These are phyloP conservation scores for Sarcophilus harrisii DNA, from an alignment of 2,797 vertebrate genomes.

Conservation along the genomic window DNA sequence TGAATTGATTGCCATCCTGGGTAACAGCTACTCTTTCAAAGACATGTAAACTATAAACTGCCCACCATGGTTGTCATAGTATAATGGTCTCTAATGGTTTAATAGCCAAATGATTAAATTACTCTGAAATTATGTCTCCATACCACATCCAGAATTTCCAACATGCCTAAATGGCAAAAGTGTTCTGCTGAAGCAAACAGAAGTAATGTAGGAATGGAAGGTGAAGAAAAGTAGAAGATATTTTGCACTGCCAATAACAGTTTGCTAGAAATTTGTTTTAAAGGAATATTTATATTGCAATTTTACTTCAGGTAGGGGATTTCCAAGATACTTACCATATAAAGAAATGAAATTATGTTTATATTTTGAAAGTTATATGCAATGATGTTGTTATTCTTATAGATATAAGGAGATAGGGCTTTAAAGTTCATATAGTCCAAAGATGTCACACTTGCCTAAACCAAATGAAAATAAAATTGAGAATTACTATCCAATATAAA, in stretches of 20 bases:
- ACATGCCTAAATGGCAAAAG: too few species aligned
- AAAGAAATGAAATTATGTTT: neutral
- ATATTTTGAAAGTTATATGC: neutral
- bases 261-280: neutral
- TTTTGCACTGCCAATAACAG: neutral
- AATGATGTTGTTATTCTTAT: neutral
- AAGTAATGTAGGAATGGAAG: neutral
- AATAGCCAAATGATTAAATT: too few species aligned
- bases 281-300: neutral
- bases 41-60: too few species aligned
- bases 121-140: too few species aligned
- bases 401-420: neutral
- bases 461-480: neutral
- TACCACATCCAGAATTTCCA: too few species aligned
- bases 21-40: too few species aligned
- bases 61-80: too few species aligned
- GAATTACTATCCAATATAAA: neutral
- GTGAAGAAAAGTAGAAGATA: neutral
- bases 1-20: too few species aligned
- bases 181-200: too few species aligned
- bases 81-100: too few species aligned
- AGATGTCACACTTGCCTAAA: neutral
- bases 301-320: neutral
- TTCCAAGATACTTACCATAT: neutral
- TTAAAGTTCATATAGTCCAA: neutral